These are phyloP conservation scores for Olivierus martensii DNA, from an alignment of 1,140 invertebrate species.

Conservation along the genomic window DNA sequence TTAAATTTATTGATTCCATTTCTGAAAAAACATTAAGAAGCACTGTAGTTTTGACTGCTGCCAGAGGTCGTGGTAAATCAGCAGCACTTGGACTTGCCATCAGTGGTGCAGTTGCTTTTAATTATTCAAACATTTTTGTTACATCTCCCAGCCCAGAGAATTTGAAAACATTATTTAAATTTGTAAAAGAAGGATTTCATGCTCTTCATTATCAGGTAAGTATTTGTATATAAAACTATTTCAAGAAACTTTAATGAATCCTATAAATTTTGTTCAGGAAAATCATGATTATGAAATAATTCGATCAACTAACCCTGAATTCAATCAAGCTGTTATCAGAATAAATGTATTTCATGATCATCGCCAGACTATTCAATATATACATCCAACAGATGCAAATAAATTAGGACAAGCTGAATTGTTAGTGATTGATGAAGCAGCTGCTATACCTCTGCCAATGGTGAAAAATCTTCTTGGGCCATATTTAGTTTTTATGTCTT, in stretches of 20 bases:
- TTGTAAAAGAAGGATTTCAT: slow-evolving; percentile 93
- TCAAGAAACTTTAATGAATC: too few relatives aligned
- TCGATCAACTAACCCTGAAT: slow-evolving; percentile 91
- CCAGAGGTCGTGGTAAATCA: slow-evolving; percentile 94
- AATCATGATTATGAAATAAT: slow-evolving; percentile 91
- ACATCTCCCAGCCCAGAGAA: slow-evolving; percentile 97
- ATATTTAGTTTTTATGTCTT: slow-evolving; percentile 89
- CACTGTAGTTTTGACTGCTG: slow-evolving; percentile 89
- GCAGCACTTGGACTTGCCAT: slow-evolving; percentile 92
- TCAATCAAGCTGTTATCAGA: slow-evolving; percentile 89
- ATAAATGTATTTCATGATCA: slow-evolving; percentile 82
- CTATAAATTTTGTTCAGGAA: slow-evolving; percentile 47
- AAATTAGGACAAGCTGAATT: slow-evolving; percentile 86
- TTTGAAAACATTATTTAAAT: slow-evolving; percentile 95
- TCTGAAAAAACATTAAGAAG: slow-evolving; percentile 81
- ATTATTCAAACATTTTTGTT: slow-evolving; percentile 96
- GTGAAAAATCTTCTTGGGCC: slow-evolving; percentile 84
- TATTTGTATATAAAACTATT: too few relatives aligned
- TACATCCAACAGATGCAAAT: slow-evolving; percentile 74
- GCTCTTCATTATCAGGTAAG: slow-evolving; percentile 62
- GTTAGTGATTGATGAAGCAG: slow-evolving; percentile 95
- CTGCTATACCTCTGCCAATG: slow-evolving; percentile 89
- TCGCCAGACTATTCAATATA: slow-evolving; percentile 96
- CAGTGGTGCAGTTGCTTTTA: slow-evolving; percentile 47
- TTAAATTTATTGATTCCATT: slow-evolving; percentile 89